Conservation (phyloP, 2,797 vertebrate species). For the Pangasius krempfi region DNA sequence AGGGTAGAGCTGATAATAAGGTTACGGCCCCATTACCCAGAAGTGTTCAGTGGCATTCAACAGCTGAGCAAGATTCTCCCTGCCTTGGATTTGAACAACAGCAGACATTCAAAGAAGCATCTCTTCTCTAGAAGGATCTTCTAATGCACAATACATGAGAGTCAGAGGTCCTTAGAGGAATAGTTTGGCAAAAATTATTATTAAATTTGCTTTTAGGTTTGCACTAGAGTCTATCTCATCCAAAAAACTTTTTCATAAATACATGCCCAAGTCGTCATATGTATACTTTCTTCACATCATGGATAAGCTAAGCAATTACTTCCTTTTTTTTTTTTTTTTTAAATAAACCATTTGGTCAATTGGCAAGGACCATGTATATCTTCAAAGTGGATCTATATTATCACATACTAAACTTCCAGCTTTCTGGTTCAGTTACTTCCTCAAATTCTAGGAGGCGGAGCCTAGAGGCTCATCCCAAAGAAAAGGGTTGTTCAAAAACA, state of each 20-base stretch:
- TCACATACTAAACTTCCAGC: not conserved
- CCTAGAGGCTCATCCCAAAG: not conserved
- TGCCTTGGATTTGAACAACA: conserved; percentile 9
- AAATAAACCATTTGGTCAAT: no score
- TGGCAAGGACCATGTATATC: no score
- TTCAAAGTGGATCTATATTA: not conserved
- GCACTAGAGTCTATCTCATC: not conserved
- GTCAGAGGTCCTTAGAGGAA: conserved; percentile 10
- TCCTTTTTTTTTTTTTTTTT: no score
- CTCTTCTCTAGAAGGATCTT: not conserved
- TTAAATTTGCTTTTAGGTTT: not conserved
- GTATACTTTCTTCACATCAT: no score
- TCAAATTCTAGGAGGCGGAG: not conserved
- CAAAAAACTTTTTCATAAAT: not conserved
- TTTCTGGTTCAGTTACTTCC: not conserved
- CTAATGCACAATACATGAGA: not conserved
- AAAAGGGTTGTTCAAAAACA: not conserved
- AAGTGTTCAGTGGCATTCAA: conserved; percentile 21
- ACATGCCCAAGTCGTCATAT: no score
- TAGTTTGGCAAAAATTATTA: not conserved
- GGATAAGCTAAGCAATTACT: no score
- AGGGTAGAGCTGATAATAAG: conserved; percentile 16
- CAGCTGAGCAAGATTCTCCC: not conserved
- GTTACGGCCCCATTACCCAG: conserved; percentile 13
- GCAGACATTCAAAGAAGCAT: conserved; percentile 28